Evolutionary conservation across 2,797 vertebrate species (phyloP).

Genomic region (Periophthalmus magnuspinnatus): DNA sequence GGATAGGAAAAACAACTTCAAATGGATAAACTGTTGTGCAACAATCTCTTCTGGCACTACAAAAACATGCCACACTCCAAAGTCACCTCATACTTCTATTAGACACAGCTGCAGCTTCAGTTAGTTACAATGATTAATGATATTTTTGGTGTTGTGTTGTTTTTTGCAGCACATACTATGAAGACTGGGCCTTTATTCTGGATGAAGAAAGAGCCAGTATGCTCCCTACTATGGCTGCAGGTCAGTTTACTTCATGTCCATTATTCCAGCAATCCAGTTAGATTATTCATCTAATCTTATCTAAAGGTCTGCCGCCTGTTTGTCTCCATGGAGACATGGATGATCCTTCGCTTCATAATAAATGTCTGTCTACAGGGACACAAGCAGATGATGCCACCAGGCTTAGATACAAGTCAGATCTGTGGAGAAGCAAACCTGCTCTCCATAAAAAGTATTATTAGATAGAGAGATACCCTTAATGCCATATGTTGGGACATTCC

Average conservation of each 20-base stretch:
- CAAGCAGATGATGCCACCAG: neutral
- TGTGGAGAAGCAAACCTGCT: neutral
- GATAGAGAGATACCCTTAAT: too few species aligned
- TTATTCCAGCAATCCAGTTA: neutral
- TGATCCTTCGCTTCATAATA: neutral
- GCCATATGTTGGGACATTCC: too few species aligned
- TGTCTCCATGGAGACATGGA: neutral
- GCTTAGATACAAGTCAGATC: neutral
- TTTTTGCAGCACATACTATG: conserved; percentile 88
- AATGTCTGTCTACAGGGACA: neutral
- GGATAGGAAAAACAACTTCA: neutral
- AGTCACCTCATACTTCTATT: neutral
- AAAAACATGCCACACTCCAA: neutral
- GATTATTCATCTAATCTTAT: neutral
- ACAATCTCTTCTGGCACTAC: neutral
- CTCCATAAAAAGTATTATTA: too few species aligned
- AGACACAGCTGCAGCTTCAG: neutral
- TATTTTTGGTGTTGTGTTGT: neutral
- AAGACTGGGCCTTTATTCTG: conserved; percentile 96
- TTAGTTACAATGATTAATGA: neutral
- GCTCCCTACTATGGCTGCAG: conserved; percentile 97
- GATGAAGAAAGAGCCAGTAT: conserved; percentile 97
- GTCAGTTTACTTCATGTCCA: conserved; percentile 61
- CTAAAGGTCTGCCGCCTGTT: neutral
- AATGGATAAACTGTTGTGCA: neutral